These are phyloP conservation scores for Acleris laterana DNA, from an alignment of 2,888 invertebrate genomes.

Conservation along the genomic window DNA sequence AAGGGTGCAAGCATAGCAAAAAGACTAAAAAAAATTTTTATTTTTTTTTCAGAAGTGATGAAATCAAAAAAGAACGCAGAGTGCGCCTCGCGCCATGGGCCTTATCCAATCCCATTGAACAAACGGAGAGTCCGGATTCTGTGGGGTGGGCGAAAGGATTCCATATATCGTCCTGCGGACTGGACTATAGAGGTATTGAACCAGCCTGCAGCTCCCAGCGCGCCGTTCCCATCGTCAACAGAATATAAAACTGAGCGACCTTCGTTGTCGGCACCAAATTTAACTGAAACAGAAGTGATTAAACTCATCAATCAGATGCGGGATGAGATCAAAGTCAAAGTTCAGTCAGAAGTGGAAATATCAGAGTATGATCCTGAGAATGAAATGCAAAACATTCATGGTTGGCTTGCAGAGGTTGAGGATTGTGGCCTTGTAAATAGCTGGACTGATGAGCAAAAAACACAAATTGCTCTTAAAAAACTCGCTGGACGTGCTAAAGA, in stretches of 20 bases:
- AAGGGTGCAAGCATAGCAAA: no score
- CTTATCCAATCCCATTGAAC: background rate
- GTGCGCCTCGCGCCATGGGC: background rate
- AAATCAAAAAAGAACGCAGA: background rate
- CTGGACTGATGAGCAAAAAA: background rate
- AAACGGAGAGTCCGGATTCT: background rate
- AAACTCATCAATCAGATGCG: background rate
- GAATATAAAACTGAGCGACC: background rate
- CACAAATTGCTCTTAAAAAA: background rate
- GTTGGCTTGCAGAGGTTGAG: background rate
- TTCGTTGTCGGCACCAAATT: background rate
- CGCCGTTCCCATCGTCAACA: background rate
- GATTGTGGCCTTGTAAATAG: background rate
- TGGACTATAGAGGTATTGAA: background rate
- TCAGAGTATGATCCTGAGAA: background rate
- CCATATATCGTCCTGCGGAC: background rate
- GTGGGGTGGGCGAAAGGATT: background rate
- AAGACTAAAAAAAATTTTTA: background rate
- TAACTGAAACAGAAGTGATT: background rate
- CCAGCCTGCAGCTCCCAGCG: background rate
- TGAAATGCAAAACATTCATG: background rate
- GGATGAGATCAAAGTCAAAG: background rate
- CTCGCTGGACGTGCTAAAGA: background rate
- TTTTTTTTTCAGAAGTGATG: background rate
- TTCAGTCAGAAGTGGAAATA: background rate